phyloP scores from a whole-genome alignment of 2,888 invertebrate species.

The Unio pictorum region DNA sequence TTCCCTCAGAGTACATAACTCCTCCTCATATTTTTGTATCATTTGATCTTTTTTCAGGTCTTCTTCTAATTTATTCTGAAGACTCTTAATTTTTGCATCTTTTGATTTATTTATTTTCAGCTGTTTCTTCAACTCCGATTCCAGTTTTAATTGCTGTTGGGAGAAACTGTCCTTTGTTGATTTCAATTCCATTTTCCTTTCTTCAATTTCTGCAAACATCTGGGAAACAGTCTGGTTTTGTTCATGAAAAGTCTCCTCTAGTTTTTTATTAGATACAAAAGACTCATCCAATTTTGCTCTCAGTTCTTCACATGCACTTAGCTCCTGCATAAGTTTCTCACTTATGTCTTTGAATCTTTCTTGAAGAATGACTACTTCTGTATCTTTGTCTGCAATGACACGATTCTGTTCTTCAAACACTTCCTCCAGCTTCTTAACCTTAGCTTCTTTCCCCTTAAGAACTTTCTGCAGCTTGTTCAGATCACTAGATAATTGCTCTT shows the following conservation, averaged over 20 bases:
- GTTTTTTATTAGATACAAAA: neutral
- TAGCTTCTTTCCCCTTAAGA: constrained; percentile 46
- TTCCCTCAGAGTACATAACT: too few relatives aligned
- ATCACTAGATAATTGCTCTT: constrained; percentile 28
- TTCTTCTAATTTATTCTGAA: too few relatives aligned
- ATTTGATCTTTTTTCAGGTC: too few relatives aligned
- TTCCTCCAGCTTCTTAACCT: constrained; percentile 46
- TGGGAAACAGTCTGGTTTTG: constrained; percentile 18
- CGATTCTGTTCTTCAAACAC: constrained; percentile 31
- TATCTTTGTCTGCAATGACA: constrained; percentile 22
- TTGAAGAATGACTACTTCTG: constrained; percentile 26
- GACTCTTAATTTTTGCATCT: too few relatives aligned
- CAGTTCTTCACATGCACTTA: constrained; percentile 7
- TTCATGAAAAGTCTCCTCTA: neutral
- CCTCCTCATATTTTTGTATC: too few relatives aligned
- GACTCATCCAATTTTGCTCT: constrained; percentile 13
- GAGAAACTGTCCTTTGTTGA: too few relatives aligned
- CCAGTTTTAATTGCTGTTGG: too few relatives aligned
- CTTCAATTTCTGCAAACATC: constrained; percentile 20
- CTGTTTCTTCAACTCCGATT: too few relatives aligned
- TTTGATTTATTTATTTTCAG: too few relatives aligned
- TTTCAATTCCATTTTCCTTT: too few relatives aligned
- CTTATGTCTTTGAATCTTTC: constrained; percentile 26
- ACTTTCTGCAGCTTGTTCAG: constrained; percentile 45
- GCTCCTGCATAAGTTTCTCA: constrained; percentile 14